Percentiles rank a stretch among this genome's conserved stretches.
These are phyloP conservation scores for Raphicerus campestris DNA, from an alignment of 2,113 vertebrate species.

Conservation along the genomic window DNA sequence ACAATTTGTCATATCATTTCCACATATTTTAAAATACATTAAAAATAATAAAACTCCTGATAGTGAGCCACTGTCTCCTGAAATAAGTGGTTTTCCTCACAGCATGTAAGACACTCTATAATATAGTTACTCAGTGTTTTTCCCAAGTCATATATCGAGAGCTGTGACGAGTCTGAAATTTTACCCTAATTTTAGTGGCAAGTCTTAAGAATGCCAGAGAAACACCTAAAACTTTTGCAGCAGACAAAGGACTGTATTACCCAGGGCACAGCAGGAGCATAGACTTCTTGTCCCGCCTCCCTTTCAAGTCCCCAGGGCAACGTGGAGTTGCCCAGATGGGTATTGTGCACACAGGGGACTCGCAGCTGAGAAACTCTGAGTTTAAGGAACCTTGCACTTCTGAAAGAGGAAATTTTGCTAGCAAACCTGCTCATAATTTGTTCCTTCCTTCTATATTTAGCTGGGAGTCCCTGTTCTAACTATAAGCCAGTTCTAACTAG, in stretches of 20 bases:
- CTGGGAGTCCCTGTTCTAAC: not conserved
- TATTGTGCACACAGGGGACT: not conserved
- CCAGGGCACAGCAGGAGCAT: not conserved
- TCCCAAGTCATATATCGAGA: not conserved
- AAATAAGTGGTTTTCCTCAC: not conserved
- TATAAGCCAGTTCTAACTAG: not conserved
- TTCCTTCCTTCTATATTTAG: not conserved
- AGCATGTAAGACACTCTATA: not conserved
- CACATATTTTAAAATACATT: not conserved
- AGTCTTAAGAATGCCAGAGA: not conserved
- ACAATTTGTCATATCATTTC: not conserved
- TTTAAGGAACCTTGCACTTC: not conserved
- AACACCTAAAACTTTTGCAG: not conserved
- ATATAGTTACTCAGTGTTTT: not conserved
- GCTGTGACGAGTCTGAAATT: not conserved
- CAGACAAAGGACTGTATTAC: not conserved
- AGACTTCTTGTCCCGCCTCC: not conserved
- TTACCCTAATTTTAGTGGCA: not conserved
- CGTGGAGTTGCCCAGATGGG: fast-evolving
- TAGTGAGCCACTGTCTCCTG: not conserved
- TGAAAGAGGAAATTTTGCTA: not conserved
- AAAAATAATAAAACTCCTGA: not conserved
- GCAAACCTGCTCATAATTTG: not conserved
- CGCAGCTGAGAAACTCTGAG: not conserved
- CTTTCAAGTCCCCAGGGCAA: not conserved